Evolutionary conservation across 2,888 invertebrate genomes (phyloP), one percentile per base, ranked within the genome.

Genomic region (Psylliodes chrysocephalus): DNA sequence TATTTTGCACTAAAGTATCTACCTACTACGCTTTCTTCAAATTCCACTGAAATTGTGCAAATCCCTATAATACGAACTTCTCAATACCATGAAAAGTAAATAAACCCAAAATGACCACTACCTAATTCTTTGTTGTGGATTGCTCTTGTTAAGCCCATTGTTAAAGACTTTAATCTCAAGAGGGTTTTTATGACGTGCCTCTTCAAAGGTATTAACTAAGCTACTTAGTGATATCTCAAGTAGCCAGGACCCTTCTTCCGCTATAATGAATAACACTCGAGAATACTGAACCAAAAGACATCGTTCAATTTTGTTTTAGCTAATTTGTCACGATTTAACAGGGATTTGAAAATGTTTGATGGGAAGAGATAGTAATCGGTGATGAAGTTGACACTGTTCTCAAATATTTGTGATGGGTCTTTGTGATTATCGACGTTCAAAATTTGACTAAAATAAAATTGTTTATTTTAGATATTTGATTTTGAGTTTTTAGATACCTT

Each of bases 111-210:
- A 63, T 56, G 49, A 55, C 55, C 47, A 52, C 44, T 44, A 33
- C 51, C 66, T 61, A 53, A 56, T 63, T 63, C 59, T 63, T 60
- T 68, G 66, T 69, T 66, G 64, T 60, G 66, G 63, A 42, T 64
- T 60, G 67, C 69, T 67, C 69, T 61, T 51, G 65, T 68, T 63
- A 65, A 63, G 67, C 28, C 67, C 54, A 65, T 71, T 71, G 69
- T 71, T 46, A 22, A 63, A 62, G 60, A 51, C 63, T 62, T 63
- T 60, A 44, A 4, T 15, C 40, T 57, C 49, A 15, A 57, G 57
- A 47, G 49, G 49, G 57, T 49, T 47, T 30, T 53, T 42, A 49
- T 28, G 7, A 19, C 22, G 54, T 25, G 35, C 38, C 35, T 47
- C 52, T 57, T 57, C 35, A 65, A 57, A 47, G 63, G 59, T 38